Base-by-base conservation (phyloP, 2,113 vertebrate species). In the Dinomys branickii region DNA sequence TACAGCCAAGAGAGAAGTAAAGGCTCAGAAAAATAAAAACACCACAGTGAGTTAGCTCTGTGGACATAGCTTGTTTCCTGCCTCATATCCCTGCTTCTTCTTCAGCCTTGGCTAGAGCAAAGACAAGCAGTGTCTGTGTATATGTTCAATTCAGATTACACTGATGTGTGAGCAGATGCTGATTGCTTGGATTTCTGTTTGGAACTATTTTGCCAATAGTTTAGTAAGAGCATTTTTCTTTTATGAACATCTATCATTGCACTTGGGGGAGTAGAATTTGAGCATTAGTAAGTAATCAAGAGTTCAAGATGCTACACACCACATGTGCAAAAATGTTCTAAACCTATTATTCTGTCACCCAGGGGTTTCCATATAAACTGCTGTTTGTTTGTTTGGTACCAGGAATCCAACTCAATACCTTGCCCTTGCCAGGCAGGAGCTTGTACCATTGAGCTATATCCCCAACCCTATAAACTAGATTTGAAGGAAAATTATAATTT, bases 1-100 rank as follows among this genome's bases (percentile, higher is more conserved):
- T 67, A 54, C 0, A 61, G 2, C 4, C 83, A 20, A 52, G 10
- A 24, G 5, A 85, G n/a, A 24, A 7, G 10, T 0, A 38, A 14
- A 1, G 26, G 33, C 19, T 17, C 1, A 16, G 41, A 50, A 16
- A 33, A 63, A 1, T 22, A 69, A 24, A 44, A 22, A 41, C 11
- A 47, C 10, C 6, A 28, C 24, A 75, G 20, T 78, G 33, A 13
- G 8, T 56, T n/a, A 20, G 56, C 24, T 83, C 59, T 22, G 22
- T 24, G 28, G 24, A 54, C 11, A 33, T 30, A 69, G 24, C 30
- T 38, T 58, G 2, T 28, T 93, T 91, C 47, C 24, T 35, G 19
- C 16, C 1, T 33, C 7, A 13, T 3, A 22, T n/a, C 1, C 0
- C 4, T 69, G 44, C 11, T 41, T 22, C 26, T 61, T 71, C 7